Evolutionary conservation across 2,888 invertebrate species (phyloP), one percentile per base, ranked within the genome.

Genomic region (Drosophila heteroneura): DNA sequence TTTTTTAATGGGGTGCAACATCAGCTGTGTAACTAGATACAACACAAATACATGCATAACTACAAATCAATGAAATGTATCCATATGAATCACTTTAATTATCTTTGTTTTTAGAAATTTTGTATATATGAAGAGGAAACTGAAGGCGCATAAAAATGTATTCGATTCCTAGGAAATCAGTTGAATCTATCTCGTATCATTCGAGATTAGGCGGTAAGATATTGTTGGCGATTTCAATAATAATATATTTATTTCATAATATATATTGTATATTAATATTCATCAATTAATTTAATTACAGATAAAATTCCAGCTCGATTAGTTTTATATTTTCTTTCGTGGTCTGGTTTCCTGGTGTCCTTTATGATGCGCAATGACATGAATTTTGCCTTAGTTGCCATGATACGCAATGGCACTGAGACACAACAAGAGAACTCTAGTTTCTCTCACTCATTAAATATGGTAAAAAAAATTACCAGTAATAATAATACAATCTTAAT

Each of bases 291-390:
- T 49, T 51, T 59, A n/a, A 51, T 91, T 90, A 5, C 82, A 95
- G 95, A 94, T 82, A 93, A 94, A 92, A 93, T 96, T 78, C 96
- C 96, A 68, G 96, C 96, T n/a, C 94, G 96, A 54, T 94, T 96
- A 58, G 95, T 96, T 41, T 93, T 96, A 35, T 96, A 96, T 92
- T 94, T 96, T 90, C 93, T 96, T 71, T 96, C 96, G 75, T 96
- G 96, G 94, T 95, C 95, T 37, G 96, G 96, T 57, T 96, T 96
- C 89, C 94, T 96, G 69, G 96, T 96, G 9, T 96, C 96, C 4
- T 96, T 96, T 87, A 96, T 96, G 96, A 96, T 96, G 96, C 94
- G 96, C 59, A 96, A 95, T 81, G 96, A 96, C 92, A 96, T 96
- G 83, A 96, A 96, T 91, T 94, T 96, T 79, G 95, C 96, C 3